These are phyloP conservation scores for Eilema depressum DNA, from an alignment of 2,888 invertebrate species.

Conservation along the genomic window DNA sequence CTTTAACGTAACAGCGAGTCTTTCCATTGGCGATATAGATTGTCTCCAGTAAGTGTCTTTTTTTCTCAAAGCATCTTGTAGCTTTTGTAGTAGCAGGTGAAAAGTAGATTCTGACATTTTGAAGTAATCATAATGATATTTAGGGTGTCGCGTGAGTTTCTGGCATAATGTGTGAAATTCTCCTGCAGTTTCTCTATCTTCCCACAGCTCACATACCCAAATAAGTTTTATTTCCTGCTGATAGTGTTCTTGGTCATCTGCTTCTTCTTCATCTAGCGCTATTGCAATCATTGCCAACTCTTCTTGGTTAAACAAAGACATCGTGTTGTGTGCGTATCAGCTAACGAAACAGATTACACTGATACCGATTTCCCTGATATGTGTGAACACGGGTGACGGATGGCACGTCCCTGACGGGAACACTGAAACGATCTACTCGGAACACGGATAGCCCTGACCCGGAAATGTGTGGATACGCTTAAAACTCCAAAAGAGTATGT, in stretches of 20 bases:
- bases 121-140: constrained; percentile 29
- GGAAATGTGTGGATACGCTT: constrained; percentile 25
- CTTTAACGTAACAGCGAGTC: constrained; percentile 15
- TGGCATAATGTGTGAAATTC: constrained; percentile 24
- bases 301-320: constrained; percentile 24
- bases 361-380: constrained; percentile 26
- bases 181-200: constrained; percentile 25
- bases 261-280: constrained; percentile 23
- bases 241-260: constrained; percentile 16
- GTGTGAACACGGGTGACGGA: constrained; percentile 28
- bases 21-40: constrained; percentile 18
- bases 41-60: constrained; percentile 20
- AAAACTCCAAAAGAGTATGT: too few relatives aligned
- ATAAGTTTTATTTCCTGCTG: constrained; percentile 17
- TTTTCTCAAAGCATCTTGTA: constrained; percentile 22
- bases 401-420: constrained; percentile 22
- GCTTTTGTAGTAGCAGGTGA: constrained; percentile 24
- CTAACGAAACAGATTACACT: constrained; percentile 19
- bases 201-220: constrained; percentile 23
- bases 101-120: constrained; percentile 28
- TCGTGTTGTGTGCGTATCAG: constrained; percentile 21
- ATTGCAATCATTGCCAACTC: constrained; percentile 21
- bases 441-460: constrained; percentile 21
- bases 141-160: constrained; percentile 24
- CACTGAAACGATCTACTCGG: constrained; percentile 24